These are phyloP conservation scores for human (Homo sapiens) DNA, from an alignment of 2,113 vertebrate species.

Conservation along the genomic window DNA sequence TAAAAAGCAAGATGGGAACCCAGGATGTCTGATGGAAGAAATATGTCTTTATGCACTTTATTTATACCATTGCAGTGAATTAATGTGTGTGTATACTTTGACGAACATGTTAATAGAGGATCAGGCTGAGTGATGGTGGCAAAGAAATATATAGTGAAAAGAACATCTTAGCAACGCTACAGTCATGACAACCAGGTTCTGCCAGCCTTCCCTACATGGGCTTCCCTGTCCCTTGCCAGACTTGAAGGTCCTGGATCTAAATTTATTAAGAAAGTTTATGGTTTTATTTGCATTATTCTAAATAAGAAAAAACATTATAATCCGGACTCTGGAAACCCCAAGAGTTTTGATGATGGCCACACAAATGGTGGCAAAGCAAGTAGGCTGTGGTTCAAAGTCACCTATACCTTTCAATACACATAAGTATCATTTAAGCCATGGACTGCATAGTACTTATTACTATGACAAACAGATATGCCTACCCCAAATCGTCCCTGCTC, in stretches of 20 bases:
- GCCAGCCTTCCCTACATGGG: neutral
- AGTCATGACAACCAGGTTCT: neutral
- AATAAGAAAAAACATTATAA: slow-evolving; percentile 14
- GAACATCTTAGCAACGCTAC: neutral
- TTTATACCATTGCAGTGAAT: neutral
- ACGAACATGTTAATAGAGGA: neutral
- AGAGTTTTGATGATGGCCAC: neutral
- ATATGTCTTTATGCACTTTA: neutral
- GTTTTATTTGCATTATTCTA: neutral
- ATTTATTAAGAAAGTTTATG: neutral
- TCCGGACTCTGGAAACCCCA: neutral
- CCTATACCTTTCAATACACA: neutral
- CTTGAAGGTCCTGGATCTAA: neutral
- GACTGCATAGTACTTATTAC: neutral
- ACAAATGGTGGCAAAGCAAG: neutral
- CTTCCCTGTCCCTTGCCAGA: neutral
- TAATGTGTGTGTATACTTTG: neutral
- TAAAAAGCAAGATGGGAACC: neutral
- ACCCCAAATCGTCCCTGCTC: neutral
- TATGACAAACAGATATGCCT: neutral
- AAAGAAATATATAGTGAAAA: neutral
- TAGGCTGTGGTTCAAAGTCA: neutral
- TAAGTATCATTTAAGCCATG: neutral
- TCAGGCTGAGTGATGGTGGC: neutral
- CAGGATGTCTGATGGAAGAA: neutral